Evolutionary conservation across 2,113 vertebrate genomes (phyloP), one percentile per base, ranked within the genome.

Genomic region (Alectura lathami): DNA sequence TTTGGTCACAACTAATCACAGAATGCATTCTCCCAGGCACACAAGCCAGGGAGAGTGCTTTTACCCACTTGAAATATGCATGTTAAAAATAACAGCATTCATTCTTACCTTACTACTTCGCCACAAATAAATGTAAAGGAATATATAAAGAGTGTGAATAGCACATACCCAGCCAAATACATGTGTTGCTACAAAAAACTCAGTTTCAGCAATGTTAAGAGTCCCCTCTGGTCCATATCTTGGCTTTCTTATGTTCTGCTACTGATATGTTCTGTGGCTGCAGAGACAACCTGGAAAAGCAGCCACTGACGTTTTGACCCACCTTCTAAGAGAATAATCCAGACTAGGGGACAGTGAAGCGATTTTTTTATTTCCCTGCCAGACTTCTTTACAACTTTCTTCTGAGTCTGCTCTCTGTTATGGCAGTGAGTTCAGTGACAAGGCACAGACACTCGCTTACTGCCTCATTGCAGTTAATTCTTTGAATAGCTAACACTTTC

Each of bases 361-460:
- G 29, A 36, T 51, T 81, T 8, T 75, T 78, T 60, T 10, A 81
- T 81, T 78, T 91, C 60, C 23, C 30, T 67, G 11, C 27, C 67
- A 67, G 43, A 80, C 68, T 10, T 2, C 14, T 42, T 90, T 84
- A 29, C 48, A 74, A 45, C 8, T 48, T 59, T 23, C 22, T 67
- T 89, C 47, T 83, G 83, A 63, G 50, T 74, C 60, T 79, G 38
- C 51, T 56, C 20, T 73, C 53, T 88, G 47, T 70, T 69, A 16
- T 38, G 74, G 67, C 24, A 18, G 54, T 47, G 69, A 76, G 26
- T 57, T 91, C 26, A 62, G 77, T 92, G 88, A 90, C 83, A 91
- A 90, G 88, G 94, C 94, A 89, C 96, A 96, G 88, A 86, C 6
- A 11, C 45, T 75, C 77, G 51, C 48, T 78, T 76, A 69, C 50